Percentiles rank a stretch among this genome's conserved stretches.
These are phyloP conservation scores for Sinella curviseta DNA, from an alignment of 1,140 invertebrate species.

Conservation along the genomic window DNA sequence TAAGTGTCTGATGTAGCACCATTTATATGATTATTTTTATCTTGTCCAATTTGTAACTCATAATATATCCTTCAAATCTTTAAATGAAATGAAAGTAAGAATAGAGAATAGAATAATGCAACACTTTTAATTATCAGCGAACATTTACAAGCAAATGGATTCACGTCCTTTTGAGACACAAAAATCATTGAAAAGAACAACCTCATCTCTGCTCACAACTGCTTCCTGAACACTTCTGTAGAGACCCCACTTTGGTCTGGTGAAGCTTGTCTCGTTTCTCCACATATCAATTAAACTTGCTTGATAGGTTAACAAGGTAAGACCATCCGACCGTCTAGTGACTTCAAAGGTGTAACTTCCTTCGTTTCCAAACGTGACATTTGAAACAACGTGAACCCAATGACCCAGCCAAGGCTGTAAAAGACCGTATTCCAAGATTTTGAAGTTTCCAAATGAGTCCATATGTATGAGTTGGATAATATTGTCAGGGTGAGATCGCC, in stretches of 20 bases:
- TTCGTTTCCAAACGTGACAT: conserved; percentile 3
- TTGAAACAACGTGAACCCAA: conserved; percentile 32
- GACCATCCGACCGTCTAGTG: neutral
- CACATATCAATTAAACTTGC: conserved; percentile 32
- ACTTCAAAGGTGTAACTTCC: conserved; percentile 25
- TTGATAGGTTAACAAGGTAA: neutral
- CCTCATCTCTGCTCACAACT: conserved; percentile 27
- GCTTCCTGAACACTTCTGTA: conserved; percentile 35
- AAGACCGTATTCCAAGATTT: neutral
- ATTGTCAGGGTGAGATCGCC: conserved; percentile 16
- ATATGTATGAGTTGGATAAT: conserved; percentile 30
- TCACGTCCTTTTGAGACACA: conserved; percentile 9
- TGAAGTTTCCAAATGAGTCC: conserved; percentile 11
- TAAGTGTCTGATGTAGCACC: too few relatives aligned
- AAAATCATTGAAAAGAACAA: conserved; percentile 30
- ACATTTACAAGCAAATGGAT: neutral
- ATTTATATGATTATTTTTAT: too few relatives aligned
- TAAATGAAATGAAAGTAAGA: neutral
- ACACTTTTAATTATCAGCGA: too few relatives aligned
- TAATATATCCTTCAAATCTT: neutral
- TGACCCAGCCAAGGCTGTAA: conserved; percentile 22
- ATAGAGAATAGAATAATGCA: neutral
- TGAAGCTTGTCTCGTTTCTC: conserved; percentile 26
- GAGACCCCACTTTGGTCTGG: conserved; percentile 39
- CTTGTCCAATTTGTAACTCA: too few relatives aligned